Evolutionary conservation across 2,888 invertebrate genomes (phyloP), one percentile per base, ranked within the genome.

Genomic region (Ctena decussata): DNA sequence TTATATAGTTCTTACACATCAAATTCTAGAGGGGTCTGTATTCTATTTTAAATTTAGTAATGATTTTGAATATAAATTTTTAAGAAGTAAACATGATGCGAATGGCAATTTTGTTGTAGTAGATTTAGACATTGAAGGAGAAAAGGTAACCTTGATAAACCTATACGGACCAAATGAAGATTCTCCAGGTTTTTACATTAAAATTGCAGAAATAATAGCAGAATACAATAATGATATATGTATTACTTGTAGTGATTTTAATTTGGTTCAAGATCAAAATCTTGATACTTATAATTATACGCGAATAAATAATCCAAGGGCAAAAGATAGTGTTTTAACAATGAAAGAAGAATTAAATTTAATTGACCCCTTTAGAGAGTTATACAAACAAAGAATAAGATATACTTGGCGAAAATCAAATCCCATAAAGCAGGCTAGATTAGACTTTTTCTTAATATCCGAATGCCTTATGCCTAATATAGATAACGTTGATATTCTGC

Each of bases 1-100:
- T 46, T 69, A 15, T 80, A 70, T 30, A 75, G 32, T 46, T 80
- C 80, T 70, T 75, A 70, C 27, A 53, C 70, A 24, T 75, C 80
- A 27, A 80, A 80, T 69, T 1, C 75, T 27, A 49, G 80, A 37
- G 75, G 80, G 5, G 74, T 74, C 27, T 73, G 74, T 30, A 69
- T 80, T 49, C 27, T 80, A n/a, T n/a, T n/a, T n/a, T n/a, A n/a
- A n/a, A 2, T 75, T 80, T 18, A 80, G 70, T 30, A 80, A 80
- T 37, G 65, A 65, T 21, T 70, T 80, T 46, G 41, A 41, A 46
- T 74, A 44, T 46, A 65, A 80, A 69, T 18, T 74, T 8, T 30
- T 24, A 3, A 53, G 75, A 49, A 39, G 49, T 24, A 74, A 32
- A 75, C 53, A 75, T 24, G 75, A 75, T 37, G 21, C 12, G 24